Conservation (phyloP, 2,797 vertebrate species). For the Buphagus erythrorhynchus region DNA sequence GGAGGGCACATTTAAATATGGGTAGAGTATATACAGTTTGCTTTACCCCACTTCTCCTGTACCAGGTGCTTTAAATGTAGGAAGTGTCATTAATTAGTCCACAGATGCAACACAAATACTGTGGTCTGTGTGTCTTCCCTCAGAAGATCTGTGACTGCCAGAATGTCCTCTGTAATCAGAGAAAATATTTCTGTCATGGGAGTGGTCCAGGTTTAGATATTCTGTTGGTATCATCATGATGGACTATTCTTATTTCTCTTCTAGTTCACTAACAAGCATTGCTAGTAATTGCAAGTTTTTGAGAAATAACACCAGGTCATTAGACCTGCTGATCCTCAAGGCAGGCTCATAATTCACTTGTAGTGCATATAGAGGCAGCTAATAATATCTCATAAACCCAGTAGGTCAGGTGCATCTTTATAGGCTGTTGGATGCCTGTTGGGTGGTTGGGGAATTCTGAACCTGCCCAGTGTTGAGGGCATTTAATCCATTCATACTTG, state of each 20-base stretch:
- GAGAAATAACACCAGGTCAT: not conserved
- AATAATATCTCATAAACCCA: not conserved
- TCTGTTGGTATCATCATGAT: not conserved
- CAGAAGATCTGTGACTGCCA: not conserved
- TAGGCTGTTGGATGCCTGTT: not conserved
- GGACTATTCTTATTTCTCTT: not conserved
- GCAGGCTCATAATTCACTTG: not conserved
- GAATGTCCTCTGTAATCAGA: not conserved
- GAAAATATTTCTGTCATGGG: not conserved
- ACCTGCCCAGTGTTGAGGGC: not conserved
- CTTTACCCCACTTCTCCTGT: not conserved
- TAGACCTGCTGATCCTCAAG: not conserved
- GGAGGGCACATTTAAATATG: not conserved
- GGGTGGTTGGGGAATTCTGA: not conserved
- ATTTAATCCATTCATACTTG: not conserved
- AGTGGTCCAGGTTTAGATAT: not conserved
- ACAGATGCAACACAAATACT: not conserved
- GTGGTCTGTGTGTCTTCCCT: not conserved
- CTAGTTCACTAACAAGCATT: not conserved
- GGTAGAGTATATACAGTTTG: not conserved
- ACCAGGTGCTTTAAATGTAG: not conserved
- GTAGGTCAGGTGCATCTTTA: not conserved
- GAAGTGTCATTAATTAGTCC: not conserved
- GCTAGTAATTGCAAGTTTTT: not conserved
- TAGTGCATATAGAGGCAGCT: not conserved